Base-by-base conservation (phyloP, 1,140 invertebrate genomes). In the Pseudachorutes palmiensis region DNA sequence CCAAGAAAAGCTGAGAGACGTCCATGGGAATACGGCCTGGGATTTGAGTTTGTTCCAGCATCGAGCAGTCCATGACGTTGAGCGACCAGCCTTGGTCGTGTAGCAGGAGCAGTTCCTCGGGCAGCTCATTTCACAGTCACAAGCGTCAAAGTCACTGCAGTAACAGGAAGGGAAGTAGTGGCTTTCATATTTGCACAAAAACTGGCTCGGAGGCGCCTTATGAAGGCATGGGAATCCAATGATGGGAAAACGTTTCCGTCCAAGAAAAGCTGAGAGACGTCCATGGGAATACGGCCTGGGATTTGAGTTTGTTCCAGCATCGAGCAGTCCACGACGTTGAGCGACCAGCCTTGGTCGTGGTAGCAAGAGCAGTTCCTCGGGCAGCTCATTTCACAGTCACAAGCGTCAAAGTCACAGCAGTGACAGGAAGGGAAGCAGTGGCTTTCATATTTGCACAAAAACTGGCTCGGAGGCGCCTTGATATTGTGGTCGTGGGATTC, bases 41-140 rank as follows among this genome's bases (percentile, higher is more conserved):
- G 72, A 93, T 80, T 68, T 84, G 83, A 1, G 84, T 81, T 78
- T 92, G 89, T 60, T 86, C 86, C 31, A 86, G 83, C 55, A 80
- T 83, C 9, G 89, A 88, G 75, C 92, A 95, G 77, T 94, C 91
- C 2, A 95, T 91, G 32, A 94, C 88, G 78, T 95, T 95, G 12
- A 90, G 89, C 32, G 88, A 88, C 90, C 91, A 94, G 2, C 24
- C 67, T 76, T 92, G 88, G 78, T 94, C 91, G 75, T 94, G 90
- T 92, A 94, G 79, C 92, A 95, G 31, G 88, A 89, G 77, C 92
- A 95, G 75, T 92, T 90, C 58, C 84, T 85, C 26, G 92, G 92
- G 75, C 92, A 95, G 26, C 88, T 93, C 91, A 95, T 94, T 82
- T 94, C 90, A 80, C 92, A 95, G 76, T 95, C 81, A 78, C 92